Evolutionary conservation across 2,888 invertebrate species (phyloP).

Genomic region (Amphipyra berbera): DNA sequence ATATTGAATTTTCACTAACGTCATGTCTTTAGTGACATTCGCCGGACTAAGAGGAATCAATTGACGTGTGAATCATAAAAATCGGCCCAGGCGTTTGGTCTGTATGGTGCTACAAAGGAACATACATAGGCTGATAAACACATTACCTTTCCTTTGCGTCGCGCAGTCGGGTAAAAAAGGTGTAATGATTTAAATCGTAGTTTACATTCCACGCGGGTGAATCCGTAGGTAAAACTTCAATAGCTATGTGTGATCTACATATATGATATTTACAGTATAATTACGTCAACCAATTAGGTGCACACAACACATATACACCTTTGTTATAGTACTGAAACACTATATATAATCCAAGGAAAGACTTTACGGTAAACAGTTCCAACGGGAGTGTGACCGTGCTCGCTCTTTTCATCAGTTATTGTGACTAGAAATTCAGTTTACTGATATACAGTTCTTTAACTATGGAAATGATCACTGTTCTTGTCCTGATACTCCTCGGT

Average conservation of each 20-base stretch:
- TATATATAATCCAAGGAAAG: slow-evolving; percentile 10
- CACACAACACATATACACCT: not conserved
- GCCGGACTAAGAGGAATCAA: no score
- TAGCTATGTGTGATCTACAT: not conserved
- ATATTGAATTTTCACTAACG: no score
- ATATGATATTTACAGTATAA: not conserved
- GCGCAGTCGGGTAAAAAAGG: no score
- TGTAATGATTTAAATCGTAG: not conserved
- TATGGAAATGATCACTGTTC: slow-evolving; percentile 29
- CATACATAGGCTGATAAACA: no score
- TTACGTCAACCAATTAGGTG: slow-evolving; percentile 12
- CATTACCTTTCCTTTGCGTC: no score
- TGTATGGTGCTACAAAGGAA: no score
- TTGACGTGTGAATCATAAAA: no score
- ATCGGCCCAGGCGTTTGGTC: no score
- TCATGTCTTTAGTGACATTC: no score
- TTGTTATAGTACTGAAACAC: not conserved
- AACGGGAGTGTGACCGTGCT: not conserved
- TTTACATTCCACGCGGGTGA: not conserved
- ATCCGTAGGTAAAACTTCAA: not conserved
- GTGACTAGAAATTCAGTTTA: slow-evolving; percentile 20
- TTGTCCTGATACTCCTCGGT: slow-evolving; percentile 32
- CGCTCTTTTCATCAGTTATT: slow-evolving; percentile 9
- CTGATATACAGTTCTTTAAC: slow-evolving; percentile 30
- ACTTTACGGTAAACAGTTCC: slow-evolving; percentile 8